Evolutionary conservation across 1,140 invertebrate species (phyloP).

Genomic region (Macrotrachela quadricornifera): DNA sequence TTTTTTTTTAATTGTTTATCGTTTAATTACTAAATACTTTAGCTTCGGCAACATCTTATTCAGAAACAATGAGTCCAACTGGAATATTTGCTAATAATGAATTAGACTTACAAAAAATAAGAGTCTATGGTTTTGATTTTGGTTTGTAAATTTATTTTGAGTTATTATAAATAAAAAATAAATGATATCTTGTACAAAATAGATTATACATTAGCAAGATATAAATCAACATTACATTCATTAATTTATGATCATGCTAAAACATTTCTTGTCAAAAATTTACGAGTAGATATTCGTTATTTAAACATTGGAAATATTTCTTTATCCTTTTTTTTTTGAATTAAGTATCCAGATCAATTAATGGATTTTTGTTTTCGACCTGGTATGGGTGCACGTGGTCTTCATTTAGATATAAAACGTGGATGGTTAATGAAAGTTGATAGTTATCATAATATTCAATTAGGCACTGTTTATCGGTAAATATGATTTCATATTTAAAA

Average conservation of each 20-base stretch:
- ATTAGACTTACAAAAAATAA: slow-evolving; percentile 63
- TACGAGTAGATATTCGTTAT: too few relatives aligned
- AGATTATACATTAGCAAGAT: slow-evolving; percentile 87
- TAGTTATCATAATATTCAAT: slow-evolving; percentile 82
- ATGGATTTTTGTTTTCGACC: slow-evolving; percentile 1
- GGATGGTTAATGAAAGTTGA: slow-evolving; percentile 82
- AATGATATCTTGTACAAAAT: too few relatives aligned
- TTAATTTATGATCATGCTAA: slow-evolving; percentile 74
- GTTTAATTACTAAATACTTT: too few relatives aligned
- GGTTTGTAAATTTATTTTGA: too few relatives aligned
- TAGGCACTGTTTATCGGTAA: slow-evolving; percentile 65
- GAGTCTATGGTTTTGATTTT: slow-evolving; percentile 94
- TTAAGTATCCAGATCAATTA: slow-evolving; percentile 6
- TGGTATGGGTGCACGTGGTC: slow-evolving; percentile 3
- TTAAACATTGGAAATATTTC: too few relatives aligned
- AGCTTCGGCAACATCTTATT: too few relatives aligned
- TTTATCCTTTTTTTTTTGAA: too few relatives aligned
- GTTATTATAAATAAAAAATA: too few relatives aligned
- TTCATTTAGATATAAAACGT: slow-evolving; percentile 13
- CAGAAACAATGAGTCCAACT: slow-evolving; percentile 27
- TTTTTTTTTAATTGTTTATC: too few relatives aligned
- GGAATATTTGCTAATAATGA: slow-evolving; percentile 94
- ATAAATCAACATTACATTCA: slow-evolving; percentile 65
- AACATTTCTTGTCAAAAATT: slow-evolving; percentile 61
- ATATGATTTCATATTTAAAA: too few relatives aligned